Evolutionary conservation across 2,113 vertebrate species (phyloP), one percentile per base, ranked within the genome.

Genomic region (Macroglossus sobrinus): DNA sequence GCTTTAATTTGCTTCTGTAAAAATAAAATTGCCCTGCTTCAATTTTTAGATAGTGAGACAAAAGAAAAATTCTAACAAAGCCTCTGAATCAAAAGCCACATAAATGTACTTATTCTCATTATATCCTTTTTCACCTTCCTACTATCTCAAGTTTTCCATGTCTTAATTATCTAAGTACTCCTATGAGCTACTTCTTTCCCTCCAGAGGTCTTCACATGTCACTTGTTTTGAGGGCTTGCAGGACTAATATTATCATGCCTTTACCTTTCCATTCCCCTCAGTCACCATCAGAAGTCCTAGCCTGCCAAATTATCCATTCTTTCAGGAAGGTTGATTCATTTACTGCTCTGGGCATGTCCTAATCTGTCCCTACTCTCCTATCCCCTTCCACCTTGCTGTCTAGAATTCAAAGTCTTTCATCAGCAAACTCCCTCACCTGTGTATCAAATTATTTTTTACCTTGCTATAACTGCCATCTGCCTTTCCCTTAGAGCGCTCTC

Each of bases 41-140:
- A 64, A 57, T 64, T 71, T 89, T 76, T 88, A 63, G 15, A 61
- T 72, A 68, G 38, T 72, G 30, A 88, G 86, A 30, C 57, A 94
- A 84, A 95, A 91, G 72, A 87, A 93, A 91, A 95, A 69, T 75
- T 61, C 50, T 59, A 84, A 74, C n/a, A 90, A 68, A 79, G 10
- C 35, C 7, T 68, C 64, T 76, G 71, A 91, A 40, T 63, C 61
- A 69, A 95, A 50, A 94, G 38, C 38, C 74, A 86, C 11, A 45
- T 28, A 61, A 74, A 55, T 94, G 11, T 7, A 14, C 11, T 75
- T 69, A 69, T 35, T 78, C 18, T 6, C 4, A 7, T 35, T 9
- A 26, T 45, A 55, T 64, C 19, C 13, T 53, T 68, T 85, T 69
- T 30, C 16, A 91, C 15, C 55, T 84, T 59, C n/a, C 21, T 40